Evolutionary conservation across 2,797 vertebrate species (phyloP), one percentile per base, ranked within the genome.

Genomic region (Sebastes umbrosus): DNA sequence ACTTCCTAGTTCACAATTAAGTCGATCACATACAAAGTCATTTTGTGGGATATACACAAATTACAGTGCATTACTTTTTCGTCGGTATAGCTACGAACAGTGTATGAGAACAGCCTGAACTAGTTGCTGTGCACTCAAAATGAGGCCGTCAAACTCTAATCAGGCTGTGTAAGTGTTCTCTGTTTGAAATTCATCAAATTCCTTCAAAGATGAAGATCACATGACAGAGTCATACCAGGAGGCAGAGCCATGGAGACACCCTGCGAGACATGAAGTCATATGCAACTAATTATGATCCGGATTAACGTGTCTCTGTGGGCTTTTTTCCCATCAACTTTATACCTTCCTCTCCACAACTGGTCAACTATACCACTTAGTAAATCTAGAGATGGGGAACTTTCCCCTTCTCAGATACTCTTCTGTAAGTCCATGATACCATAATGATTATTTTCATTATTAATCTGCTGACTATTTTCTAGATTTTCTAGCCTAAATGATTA

Each of bases 211-310:
- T 27, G 36, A 29, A 31, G 72, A 71, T 90, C 92, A 92, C 88
- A 69, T 87, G 87, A 18, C 22, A 22, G 54, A 22, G 3, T 63
- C 71, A 75, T 59, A 58, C 77, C 60, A 77, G 54, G 72, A 75
- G 64, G 14, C 46, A 43, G 63, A 75, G n/a, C 31, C 65, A 36
- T 14, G 43, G 59, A 81, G 75, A 90, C 65, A 18, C 83, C 80
- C 75, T 70, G 74, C 63, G 27, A 86, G 66, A 84, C 69, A 83
- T 12, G 1, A 66, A 87, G 90, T 94, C 93, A 93, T 91, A 90
- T 92, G 94, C 70, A 79, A 14, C 22, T 63, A 7, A 80, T 90
- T 84, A 88, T 20, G 64, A 46, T 27, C 2, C 1, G n/a, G 80
- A 92, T 93, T 87, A 86, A 75, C 6, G 10, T 63, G 80, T 73